phyloP scores from a whole-genome alignment of 2,113 vertebrate species.

The Rhodinocichla rosea region DNA sequence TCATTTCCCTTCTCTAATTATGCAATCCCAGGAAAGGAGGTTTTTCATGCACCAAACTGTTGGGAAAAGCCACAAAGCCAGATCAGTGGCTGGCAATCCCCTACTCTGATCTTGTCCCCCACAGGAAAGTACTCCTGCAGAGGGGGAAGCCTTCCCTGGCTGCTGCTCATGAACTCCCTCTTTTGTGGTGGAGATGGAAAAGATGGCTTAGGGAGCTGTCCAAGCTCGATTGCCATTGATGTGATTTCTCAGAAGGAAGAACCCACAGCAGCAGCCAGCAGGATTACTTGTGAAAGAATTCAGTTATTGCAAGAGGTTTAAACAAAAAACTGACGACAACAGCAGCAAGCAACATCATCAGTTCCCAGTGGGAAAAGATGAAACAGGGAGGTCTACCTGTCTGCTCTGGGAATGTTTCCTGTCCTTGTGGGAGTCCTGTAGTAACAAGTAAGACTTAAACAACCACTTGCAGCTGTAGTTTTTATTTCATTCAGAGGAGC shows the following conservation, averaged over 20 bases:
- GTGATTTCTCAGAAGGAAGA: neutral
- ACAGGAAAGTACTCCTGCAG: neutral
- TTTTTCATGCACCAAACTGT: neutral
- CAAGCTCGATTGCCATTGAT: neutral
- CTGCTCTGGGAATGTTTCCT: neutral
- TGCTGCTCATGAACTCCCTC: neutral
- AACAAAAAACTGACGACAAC: neutral
- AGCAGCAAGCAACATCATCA: neutral
- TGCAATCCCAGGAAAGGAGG: neutral
- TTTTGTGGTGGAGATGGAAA: neutral
- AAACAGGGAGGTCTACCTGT: neutral
- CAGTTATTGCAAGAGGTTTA: neutral
- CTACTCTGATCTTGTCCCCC: neutral
- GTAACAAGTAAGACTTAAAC: neutral
- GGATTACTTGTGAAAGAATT: neutral
- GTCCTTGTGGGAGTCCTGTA: neutral
- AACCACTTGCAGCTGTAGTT: neutral
- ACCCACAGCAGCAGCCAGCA: neutral
- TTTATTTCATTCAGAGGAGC: neutral
- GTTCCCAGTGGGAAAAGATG: neutral
- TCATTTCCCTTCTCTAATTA: slow-evolving; percentile 17
- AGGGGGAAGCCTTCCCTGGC: neutral
- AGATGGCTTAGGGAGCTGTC: neutral
- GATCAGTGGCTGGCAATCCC: neutral
- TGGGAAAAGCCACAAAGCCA: neutral